Conservation (phyloP, 2,888 invertebrate species). For the Campoplex capitator region DNA sequence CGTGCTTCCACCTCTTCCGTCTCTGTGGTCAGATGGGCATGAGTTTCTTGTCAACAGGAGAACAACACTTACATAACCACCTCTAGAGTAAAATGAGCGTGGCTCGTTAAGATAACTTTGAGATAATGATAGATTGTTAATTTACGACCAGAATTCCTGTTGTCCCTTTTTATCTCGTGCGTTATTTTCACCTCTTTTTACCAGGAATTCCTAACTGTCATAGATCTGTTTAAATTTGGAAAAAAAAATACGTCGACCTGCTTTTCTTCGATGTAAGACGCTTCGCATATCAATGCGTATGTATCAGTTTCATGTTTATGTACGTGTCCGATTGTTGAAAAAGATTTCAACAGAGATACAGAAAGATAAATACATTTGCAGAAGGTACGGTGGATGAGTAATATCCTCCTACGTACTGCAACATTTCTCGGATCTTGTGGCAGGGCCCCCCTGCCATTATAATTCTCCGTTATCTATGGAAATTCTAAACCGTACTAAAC, state of each 20-base stretch:
- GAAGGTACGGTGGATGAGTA: constrained; percentile 69
- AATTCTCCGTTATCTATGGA: constrained; percentile 84
- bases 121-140: constrained; percentile 38
- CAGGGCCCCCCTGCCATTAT: constrained; percentile 78
- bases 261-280: background rate
- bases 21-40: constrained; percentile 41
- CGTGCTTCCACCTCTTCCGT: constrained; percentile 38
- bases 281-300: background rate
- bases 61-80: constrained; percentile 41
- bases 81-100: constrained; percentile 26
- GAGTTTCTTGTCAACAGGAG: constrained; percentile 56
- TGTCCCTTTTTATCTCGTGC: background rate
- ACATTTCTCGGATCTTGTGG: constrained; percentile 77
- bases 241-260: background rate
- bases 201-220: background rate
- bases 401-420: constrained; percentile 70
- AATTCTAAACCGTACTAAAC: constrained; percentile 83
- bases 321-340: background rate
- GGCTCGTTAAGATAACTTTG: constrained; percentile 52
- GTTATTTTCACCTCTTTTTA: constrained; percentile 1
- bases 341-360: constrained; percentile 17
- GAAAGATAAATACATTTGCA: constrained; percentile 39
- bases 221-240: background rate
- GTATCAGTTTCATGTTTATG: background rate
- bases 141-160: background rate